Conservation (phyloP, 2,797 vertebrate genomes). For the Sebastes minor region DNA sequence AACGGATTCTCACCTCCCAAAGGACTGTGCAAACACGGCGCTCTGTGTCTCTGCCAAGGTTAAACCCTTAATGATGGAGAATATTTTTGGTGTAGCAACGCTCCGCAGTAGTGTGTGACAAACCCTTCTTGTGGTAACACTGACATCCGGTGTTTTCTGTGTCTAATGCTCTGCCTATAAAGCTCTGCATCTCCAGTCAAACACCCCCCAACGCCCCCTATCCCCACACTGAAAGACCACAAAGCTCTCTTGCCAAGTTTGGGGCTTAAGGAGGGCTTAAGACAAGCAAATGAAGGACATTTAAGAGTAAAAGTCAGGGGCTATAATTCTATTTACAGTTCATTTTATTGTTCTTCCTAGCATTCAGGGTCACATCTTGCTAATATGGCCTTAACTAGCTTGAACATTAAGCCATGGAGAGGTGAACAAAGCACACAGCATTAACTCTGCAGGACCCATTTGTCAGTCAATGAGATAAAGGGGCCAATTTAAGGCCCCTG, state of each 20-base stretch:
- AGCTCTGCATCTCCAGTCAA: constrained; percentile 26
- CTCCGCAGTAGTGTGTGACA: constrained; percentile 15
- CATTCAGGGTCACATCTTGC: constrained; percentile 77
- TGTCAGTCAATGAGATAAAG: constrained; percentile 75
- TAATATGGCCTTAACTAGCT: constrained; percentile 75
- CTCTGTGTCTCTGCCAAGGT: constrained; percentile 19
- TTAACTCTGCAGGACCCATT: constrained; percentile 57
- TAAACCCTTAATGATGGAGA: constrained; percentile 30
- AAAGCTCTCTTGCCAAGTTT: constrained; percentile 59
- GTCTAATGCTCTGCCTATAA: constrained; percentile 43
- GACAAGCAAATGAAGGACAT: constrained; percentile 61
- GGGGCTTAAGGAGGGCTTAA: constrained; percentile 57
- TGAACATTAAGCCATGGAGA: constrained; percentile 61
- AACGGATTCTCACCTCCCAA: constrained; percentile 18
- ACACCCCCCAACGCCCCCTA: constrained; percentile 25
- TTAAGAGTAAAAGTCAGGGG: constrained; percentile 67
- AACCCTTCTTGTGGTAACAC: constrained; percentile 13
- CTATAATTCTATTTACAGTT: constrained; percentile 80
- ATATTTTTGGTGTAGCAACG: constrained; percentile 7
- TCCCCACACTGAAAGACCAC: constrained; percentile 43
- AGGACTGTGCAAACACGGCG: constrained; percentile 3
- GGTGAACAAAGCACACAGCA: constrained; percentile 58
- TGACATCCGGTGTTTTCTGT: constrained; percentile 37
- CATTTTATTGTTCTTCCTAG: constrained; percentile 81
- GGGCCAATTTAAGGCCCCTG: constrained; percentile 50